Percentiles rank a stretch among this genome's conserved stretches.
phyloP scores from a whole-genome alignment of 1,140 invertebrate species.

The Archivesica marissinica region DNA sequence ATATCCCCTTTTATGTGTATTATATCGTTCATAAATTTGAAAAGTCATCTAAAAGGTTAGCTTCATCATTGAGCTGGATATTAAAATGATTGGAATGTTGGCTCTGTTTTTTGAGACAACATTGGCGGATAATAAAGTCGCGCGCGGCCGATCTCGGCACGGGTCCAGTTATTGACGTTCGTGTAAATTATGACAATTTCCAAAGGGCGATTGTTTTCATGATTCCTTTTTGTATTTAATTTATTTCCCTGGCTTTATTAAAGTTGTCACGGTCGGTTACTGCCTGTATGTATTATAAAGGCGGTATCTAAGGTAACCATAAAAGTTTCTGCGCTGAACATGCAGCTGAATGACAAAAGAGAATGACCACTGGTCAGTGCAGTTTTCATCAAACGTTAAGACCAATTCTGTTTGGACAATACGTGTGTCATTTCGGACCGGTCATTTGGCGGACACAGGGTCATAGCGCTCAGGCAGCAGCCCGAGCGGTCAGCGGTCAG shows the following conservation, averaged over 20 bases:
- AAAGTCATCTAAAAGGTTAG: constrained; percentile 36
- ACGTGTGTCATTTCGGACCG: constrained; percentile 56
- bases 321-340: neutral
- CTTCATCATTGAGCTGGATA: constrained; percentile 27
- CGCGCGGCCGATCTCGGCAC: constrained; percentile 16
- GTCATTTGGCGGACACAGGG: constrained; percentile 55
- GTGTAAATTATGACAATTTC: constrained; percentile 43
- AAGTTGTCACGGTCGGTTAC: constrained; percentile 36
- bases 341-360: constrained; percentile 38
- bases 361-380: constrained; percentile 47
- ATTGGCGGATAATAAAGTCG: constrained; percentile 28
- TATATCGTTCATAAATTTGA: constrained; percentile 30
- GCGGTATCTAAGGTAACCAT: constrained; percentile 31
- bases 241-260: constrained; percentile 51
- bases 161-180: constrained; percentile 11
- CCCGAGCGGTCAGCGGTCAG: constrained; percentile 50
- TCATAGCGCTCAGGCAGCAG: constrained; percentile 41
- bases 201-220: constrained; percentile 23
- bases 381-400: constrained; percentile 54
- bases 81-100: constrained; percentile 27
- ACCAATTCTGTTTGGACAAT: constrained; percentile 57
- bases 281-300: constrained; percentile 45
- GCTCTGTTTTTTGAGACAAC: constrained; percentile 15
- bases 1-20: constrained; percentile 39
- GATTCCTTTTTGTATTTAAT: constrained; percentile 45